A percentile compares a stretch with the other conserved stretches of the same genome.
Evolutionary conservation across 2,797 vertebrate species (phyloP).

Genomic region (Menidia menidia): DNA sequence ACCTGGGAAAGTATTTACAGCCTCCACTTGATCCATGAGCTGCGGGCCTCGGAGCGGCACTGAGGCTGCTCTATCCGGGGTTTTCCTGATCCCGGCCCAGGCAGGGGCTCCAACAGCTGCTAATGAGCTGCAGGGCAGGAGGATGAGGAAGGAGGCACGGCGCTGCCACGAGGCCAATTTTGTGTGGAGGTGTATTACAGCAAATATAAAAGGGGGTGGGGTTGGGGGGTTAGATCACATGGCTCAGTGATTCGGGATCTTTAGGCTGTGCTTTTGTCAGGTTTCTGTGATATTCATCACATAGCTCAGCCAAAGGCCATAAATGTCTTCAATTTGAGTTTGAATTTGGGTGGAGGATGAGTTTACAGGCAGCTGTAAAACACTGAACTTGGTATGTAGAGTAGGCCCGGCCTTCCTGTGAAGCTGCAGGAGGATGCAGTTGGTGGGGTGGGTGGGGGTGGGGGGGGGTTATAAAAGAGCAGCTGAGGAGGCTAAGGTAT

Average conservation of each 20-base stretch:
- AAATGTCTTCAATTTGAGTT: conserved; percentile 78
- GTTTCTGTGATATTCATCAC: conserved; percentile 77
- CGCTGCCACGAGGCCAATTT: conserved; percentile 41
- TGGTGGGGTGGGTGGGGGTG: conserved; percentile 14
- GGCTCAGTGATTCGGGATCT: conserved; percentile 48
- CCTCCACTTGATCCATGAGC: conserved; percentile 82
- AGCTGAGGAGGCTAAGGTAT: conserved; percentile 42
- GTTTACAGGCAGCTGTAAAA: conserved; percentile 79
- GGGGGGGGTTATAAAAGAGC: conserved; percentile 52
- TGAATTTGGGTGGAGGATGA: conserved; percentile 76
- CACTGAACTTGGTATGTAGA: conserved; percentile 80
- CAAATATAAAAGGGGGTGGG: conserved; percentile 20
- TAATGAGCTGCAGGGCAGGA: conserved; percentile 50
- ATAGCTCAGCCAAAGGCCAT: conserved; percentile 48
- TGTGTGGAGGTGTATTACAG: conserved; percentile 33
- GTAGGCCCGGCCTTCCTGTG: conserved; percentile 50
- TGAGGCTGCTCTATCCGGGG: conserved; percentile 27
- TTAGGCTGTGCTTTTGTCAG: conserved; percentile 51
- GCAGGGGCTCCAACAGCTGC: conserved; percentile 56
- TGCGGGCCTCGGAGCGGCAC: conserved; percentile 42
- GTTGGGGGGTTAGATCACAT: conserved; percentile 32
- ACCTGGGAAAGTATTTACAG: conserved; percentile 81
- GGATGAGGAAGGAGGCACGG: conserved; percentile 8
- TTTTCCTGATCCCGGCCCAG: conserved; percentile 39
- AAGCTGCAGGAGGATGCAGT: conserved; percentile 51